phyloP scores from a whole-genome alignment of 2,113 vertebrate genomes.

The Elanus axillaris region DNA sequence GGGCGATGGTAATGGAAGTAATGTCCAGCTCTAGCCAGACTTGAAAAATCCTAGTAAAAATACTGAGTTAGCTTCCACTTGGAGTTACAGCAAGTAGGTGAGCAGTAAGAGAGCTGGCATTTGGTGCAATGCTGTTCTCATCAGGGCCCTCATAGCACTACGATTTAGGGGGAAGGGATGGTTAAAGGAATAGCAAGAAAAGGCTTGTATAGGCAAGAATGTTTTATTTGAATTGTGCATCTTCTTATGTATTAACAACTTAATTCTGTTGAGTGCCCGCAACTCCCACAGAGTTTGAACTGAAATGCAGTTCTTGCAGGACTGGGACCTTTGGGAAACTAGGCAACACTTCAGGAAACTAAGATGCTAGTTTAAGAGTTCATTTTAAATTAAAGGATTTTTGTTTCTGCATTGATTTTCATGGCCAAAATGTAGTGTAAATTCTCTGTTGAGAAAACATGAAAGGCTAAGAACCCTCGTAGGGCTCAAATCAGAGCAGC shows the following conservation, averaged over 20 bases:
- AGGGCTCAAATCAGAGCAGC: not conserved
- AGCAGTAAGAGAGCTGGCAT: not conserved
- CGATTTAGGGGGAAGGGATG: not conserved
- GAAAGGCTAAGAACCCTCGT: not conserved
- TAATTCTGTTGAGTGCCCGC: not conserved
- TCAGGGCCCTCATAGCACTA: not conserved
- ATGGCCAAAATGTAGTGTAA: not conserved
- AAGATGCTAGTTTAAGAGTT: not conserved
- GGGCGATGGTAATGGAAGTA: not conserved
- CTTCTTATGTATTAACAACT: not conserved
- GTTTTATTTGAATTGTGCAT: conserved; percentile 17
- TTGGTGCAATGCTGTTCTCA: not conserved
- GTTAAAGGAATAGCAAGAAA: not conserved
- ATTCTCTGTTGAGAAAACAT: not conserved
- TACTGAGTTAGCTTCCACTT: not conserved
- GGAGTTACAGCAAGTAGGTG: not conserved
- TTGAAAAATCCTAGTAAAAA: not conserved
- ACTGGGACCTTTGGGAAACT: not conserved
- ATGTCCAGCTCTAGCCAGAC: not conserved
- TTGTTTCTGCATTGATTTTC: not conserved
- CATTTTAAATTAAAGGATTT: not conserved
- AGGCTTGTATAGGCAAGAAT: conserved; percentile 5
- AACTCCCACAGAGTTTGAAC: not conserved
- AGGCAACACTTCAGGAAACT: not conserved
- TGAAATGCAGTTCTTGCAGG: not conserved